phyloP scores from a whole-genome alignment of 2,797 vertebrate species.

The Sylvilagus floridanus region DNA sequence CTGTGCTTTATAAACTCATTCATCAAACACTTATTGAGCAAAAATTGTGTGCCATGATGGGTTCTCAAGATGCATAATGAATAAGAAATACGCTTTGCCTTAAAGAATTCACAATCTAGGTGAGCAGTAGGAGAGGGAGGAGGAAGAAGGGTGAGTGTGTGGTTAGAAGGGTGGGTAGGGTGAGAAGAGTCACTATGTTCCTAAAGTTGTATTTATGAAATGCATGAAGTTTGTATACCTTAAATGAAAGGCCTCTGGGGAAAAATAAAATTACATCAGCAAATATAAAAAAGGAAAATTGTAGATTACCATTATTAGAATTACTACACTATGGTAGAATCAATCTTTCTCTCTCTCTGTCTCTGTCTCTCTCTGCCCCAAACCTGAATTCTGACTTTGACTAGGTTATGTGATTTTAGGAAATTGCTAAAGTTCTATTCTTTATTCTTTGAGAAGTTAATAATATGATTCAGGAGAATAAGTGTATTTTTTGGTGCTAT shows the following conservation, averaged over 20 bases:
- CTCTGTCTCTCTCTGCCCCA: neutral
- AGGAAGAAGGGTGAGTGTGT: too few species aligned
- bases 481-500: neutral
- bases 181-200: too few species aligned
- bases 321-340: neutral
- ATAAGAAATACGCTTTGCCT: neutral
- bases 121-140: neutral
- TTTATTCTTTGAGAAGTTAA: conserved; percentile 15
- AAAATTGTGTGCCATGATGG: neutral
- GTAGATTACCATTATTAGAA: neutral
- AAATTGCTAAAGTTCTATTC: neutral
- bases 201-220: too few species aligned
- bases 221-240: too few species aligned
- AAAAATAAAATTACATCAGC: too few species aligned
- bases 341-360: neutral
- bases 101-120: neutral
- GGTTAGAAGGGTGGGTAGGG: too few species aligned
- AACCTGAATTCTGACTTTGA: neutral
- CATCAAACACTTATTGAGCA: conserved; percentile 47
- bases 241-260: too few species aligned
- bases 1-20: conserved; percentile 38
- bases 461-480: conserved; percentile 15
- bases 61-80: conserved; percentile 12
- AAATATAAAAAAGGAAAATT: neutral
- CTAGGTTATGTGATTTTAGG: neutral